Evolutionary conservation across 2,113 vertebrate species (phyloP).

Genomic region (Sula dactylatra): DNA sequence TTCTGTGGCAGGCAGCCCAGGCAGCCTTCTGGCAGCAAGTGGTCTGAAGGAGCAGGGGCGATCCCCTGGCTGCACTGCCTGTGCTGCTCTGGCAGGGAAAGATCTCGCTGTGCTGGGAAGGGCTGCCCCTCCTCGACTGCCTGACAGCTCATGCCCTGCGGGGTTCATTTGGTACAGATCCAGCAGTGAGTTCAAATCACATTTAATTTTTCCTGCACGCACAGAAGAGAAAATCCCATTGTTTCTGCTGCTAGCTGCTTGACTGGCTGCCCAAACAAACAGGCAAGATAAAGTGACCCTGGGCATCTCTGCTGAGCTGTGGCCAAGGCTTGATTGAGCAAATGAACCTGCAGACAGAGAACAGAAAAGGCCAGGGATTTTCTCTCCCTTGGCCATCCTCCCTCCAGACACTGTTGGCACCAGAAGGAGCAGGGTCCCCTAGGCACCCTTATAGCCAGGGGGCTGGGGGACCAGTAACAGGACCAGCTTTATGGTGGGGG

Average conservation of each 20-base stretch:
- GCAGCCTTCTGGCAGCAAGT: neutral
- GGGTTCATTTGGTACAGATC: conserved; percentile 27
- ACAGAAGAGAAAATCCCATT: conserved; percentile 4
- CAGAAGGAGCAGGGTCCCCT: fast-evolving
- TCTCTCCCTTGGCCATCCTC: neutral
- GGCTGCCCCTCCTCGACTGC: neutral
- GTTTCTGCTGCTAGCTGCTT: conserved; percentile 23
- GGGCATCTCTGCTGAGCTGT: neutral
- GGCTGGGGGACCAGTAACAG: neutral
- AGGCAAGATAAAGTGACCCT: conserved; percentile 38
- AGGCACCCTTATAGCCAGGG: neutral
- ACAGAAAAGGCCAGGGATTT: neutral
- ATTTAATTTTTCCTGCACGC: neutral
- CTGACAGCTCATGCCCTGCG: neutral
- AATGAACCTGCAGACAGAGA: conserved; percentile 20
- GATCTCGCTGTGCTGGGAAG: neutral
- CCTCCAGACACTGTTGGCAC: neutral
- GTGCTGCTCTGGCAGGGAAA: neutral
- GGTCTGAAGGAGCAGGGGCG: fast-evolving
- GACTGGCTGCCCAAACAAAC: conserved; percentile 43
- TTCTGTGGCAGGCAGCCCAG: neutral
- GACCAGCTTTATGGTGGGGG: neutral
- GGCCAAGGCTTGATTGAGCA: neutral
- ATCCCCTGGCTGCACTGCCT: neutral
- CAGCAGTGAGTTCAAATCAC: conserved; percentile 11